Conservation (phyloP, 2,888 invertebrate species). For the Megastigmus dorsalis region DNA sequence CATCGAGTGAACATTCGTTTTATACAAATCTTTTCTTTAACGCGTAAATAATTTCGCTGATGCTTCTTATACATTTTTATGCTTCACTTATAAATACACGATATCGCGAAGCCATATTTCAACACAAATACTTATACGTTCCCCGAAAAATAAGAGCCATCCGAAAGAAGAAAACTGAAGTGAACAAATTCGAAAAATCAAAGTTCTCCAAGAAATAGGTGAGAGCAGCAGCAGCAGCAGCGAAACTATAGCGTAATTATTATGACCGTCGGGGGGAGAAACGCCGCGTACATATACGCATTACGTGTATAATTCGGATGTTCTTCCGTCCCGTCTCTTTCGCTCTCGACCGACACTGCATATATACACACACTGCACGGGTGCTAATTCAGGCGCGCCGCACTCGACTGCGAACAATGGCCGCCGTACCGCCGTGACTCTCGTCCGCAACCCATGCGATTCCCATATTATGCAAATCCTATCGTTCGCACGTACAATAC, state of each 20-base stretch:
- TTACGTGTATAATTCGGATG: slow-evolving; percentile 70
- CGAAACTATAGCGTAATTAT: slow-evolving; percentile 65
- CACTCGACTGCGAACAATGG: slow-evolving; percentile 66
- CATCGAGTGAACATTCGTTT: too few species aligned
- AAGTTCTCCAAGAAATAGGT: slow-evolving; percentile 29
- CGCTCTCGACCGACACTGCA: slow-evolving; percentile 33
- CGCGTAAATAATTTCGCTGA: too few species aligned
- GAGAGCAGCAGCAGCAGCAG: background rate
- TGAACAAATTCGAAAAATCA: too few species aligned
- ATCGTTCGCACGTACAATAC: slow-evolving; percentile 54
- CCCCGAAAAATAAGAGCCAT: background rate
- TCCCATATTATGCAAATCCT: slow-evolving; percentile 66
- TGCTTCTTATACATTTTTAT: too few species aligned
- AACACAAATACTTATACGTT: too few species aligned
- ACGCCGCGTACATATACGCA: too few species aligned
- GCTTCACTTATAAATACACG: too few species aligned
- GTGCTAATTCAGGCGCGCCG: slow-evolving; percentile 61
- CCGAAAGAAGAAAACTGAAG: background rate
- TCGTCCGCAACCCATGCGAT: too few species aligned
- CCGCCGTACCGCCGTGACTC: too few species aligned
- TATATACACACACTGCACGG: slow-evolving; percentile 51
- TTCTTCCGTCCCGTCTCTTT: slow-evolving; percentile 68
- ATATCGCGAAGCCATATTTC: too few species aligned
- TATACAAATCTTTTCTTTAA: too few species aligned
- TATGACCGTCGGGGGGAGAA: too few species aligned